These are phyloP conservation scores for Blastomussa wellsi DNA, from an alignment of 92 coral and sea anemone genomes.

Conservation along the genomic window DNA sequence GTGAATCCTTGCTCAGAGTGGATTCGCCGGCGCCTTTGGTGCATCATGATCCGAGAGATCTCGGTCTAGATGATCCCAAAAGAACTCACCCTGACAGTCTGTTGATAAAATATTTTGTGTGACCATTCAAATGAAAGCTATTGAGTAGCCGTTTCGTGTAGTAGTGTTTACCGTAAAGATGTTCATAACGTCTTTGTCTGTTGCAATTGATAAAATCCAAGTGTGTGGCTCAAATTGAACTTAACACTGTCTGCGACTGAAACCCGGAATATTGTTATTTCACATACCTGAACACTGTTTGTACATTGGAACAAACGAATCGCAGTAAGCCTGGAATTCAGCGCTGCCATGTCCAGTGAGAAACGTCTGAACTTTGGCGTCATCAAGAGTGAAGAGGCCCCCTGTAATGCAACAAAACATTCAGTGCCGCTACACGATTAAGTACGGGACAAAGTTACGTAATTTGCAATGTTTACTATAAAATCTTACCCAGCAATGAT, in stretches of 20 bases:
- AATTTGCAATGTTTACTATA: not conserved
- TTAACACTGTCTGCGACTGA: no score
- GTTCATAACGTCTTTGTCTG: no score
- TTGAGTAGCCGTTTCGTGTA: not conserved
- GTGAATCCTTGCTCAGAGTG: no score
- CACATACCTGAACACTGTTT: constrained; percentile 62
- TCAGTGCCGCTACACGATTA: not conserved
- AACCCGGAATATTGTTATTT: not conserved
- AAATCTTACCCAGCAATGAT: not conserved
- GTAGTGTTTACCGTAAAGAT: no score
- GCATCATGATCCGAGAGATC: no score
- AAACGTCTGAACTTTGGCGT: constrained; percentile 82
- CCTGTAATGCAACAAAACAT: constrained; percentile 42
- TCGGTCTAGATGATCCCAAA: no score
- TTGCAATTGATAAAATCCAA: not conserved
- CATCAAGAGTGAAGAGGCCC: constrained; percentile 80
- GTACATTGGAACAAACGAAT: constrained; percentile 87
- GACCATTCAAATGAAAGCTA: not conserved
- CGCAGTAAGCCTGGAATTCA: constrained; percentile 87
- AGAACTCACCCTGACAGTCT: no score
- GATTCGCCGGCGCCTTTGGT: no score
- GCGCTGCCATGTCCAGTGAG: constrained; percentile 89
- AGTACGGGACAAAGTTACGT: not conserved
- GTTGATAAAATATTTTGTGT: not conserved
- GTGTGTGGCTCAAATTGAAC: not conserved